Evolutionary conservation across 2,113 vertebrate species (phyloP), one percentile per base, ranked within the genome.

Genomic region (Poeciliopsis retropinna): DNA sequence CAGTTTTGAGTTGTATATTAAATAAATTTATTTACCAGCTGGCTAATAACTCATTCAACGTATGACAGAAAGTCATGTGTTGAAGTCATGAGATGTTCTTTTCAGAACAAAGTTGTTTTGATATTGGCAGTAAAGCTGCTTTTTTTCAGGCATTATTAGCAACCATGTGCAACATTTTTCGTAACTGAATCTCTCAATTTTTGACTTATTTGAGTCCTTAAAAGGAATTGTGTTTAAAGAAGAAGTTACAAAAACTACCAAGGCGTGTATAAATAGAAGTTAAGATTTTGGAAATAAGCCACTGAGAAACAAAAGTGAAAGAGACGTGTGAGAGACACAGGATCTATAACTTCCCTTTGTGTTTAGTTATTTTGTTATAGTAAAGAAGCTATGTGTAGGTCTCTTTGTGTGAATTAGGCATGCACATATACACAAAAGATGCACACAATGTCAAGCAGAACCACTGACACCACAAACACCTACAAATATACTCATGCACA

Each of bases 381-480:
- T 79, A 41, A 27, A 62, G 28, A 67, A 60, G 60, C 14, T 3
- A 0, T 31, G 12, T 47, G 17, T 60, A 44, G 15, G 4, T 72
- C 32, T 72, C 25, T 73, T 76, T 81, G 37, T 64, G 13, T 76
- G 60, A 66, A 12, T 68, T 61, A 0, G 1, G 4, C 17, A 10
- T 62, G 5, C 11, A 51, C 2, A 57, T 29, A 82, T 29, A 76
- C 41, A 74, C 61, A 76, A 78, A 76, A 27, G 30, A 83, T 32
- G 60, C 41, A 22, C 12, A 30, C 39, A 37, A n/a, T 60, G 34
- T 72, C 64, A 72, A 17, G 34, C 34, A 70, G 60, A 83, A 83
- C 79, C 72, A 73, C 77, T 4, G 47, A 78, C 44, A 80, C 79
- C 76, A 78, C 78, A 82, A 70, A 28, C 51, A 69, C 63, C n/a